Conservation (phyloP, 2,797 vertebrate species). For the Betta splendens region DNA sequence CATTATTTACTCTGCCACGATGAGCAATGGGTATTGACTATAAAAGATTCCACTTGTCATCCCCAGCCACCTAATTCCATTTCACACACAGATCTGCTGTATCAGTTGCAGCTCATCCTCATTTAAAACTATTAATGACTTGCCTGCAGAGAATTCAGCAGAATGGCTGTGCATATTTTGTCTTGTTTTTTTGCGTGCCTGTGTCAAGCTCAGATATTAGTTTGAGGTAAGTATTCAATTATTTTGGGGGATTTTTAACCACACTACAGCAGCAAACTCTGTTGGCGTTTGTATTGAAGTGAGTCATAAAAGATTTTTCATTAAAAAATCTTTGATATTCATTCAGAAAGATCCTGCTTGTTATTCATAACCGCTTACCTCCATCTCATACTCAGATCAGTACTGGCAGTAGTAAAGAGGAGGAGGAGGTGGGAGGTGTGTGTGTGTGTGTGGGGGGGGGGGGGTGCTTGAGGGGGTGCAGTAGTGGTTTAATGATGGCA, state of each 20-base stretch:
- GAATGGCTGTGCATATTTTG: slow-evolving; percentile 56
- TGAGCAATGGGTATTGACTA: slow-evolving; percentile 61
- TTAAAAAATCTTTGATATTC: slow-evolving; percentile 34
- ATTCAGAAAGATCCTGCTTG: slow-evolving; percentile 44
- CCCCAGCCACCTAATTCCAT: slow-evolving; percentile 64
- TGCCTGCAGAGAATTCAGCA: slow-evolving; percentile 58
- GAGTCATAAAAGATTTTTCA: slow-evolving; percentile 30
- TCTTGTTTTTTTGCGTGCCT: slow-evolving; percentile 22
- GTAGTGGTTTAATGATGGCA: slow-evolving; percentile 30
- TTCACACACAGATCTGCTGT: slow-evolving; percentile 65
- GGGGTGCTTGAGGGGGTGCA: background rate
- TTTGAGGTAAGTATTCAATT: slow-evolving; percentile 59
- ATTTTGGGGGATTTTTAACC: slow-evolving; percentile 48
- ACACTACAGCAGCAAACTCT: slow-evolving; percentile 10
- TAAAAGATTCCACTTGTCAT: slow-evolving; percentile 71
- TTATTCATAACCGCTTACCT: slow-evolving; percentile 46
- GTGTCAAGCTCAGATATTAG: slow-evolving; percentile 41
- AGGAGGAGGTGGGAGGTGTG: slow-evolving; percentile 8
- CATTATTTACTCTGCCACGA: slow-evolving; percentile 54
- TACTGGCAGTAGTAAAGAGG: slow-evolving; percentile 35
- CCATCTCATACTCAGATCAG: slow-evolving; percentile 34
- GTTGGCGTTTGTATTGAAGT: slow-evolving; percentile 50
- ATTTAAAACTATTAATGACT: slow-evolving; percentile 70
- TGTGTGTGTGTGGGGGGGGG: background rate
- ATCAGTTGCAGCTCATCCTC: slow-evolving; percentile 60